A percentile compares a stretch with the other conserved stretches of the same genome.
These are phyloP conservation scores for Pholis gunnellus DNA, from an alignment of 2,113 vertebrate genomes.

Conservation along the genomic window DNA sequence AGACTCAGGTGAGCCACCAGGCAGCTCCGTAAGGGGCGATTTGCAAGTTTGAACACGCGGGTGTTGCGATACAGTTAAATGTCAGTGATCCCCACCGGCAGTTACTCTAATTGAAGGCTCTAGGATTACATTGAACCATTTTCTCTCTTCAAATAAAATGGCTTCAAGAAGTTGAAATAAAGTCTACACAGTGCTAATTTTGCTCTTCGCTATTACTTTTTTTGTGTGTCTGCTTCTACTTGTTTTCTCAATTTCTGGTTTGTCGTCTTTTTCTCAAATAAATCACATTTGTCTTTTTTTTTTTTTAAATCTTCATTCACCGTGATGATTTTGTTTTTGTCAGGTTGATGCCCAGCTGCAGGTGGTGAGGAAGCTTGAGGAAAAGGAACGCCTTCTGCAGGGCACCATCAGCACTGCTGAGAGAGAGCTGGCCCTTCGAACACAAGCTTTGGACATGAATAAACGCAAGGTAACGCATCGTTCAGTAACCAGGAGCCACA, in stretches of 20 bases:
- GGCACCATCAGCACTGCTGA: conserved; percentile 95
- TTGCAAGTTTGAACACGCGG: not conserved
- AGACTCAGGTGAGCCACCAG: conserved; percentile 89
- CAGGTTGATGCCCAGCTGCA: conserved; percentile 97
- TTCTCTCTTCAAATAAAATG: not conserved
- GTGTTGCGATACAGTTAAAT: not conserved
- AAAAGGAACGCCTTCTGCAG: conserved; percentile 97
- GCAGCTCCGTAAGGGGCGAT: rapidly evolving
- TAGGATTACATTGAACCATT: not conserved
- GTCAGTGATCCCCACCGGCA: not conserved
- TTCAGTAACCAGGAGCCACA: rapidly evolving
- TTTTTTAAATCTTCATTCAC: not conserved
- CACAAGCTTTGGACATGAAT: conserved; percentile 97
- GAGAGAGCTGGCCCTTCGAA: conserved; percentile 91
- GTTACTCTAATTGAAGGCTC: not conserved
- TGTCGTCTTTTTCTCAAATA: not conserved
- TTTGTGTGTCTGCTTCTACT: not conserved
- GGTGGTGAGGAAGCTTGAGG: conserved; percentile 95
- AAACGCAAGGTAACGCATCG: conserved; percentile 90
- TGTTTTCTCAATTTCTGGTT: not conserved
- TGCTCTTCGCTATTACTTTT: not conserved
- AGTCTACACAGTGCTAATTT: no score
- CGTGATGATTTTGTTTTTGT: not conserved
- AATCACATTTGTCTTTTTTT: not conserved
- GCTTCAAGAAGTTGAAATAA: no score